Conservation (phyloP, 1,140 invertebrate genomes). For the Trypoxylus dichotomus region DNA sequence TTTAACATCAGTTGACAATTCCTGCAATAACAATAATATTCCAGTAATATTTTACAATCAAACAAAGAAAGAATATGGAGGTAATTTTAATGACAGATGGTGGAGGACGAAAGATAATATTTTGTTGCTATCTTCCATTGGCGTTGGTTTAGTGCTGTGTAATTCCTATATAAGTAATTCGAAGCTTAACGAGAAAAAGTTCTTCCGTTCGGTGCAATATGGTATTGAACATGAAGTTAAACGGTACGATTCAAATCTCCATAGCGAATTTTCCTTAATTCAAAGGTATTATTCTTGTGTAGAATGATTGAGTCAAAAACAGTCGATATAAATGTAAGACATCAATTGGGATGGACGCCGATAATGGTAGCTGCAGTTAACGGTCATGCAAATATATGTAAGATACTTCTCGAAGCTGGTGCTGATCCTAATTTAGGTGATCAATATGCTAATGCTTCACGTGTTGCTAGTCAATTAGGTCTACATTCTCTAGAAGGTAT, state of each 20-base stretch:
- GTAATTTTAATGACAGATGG: not conserved
- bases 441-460: conserved; percentile 74
- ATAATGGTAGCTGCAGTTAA: conserved; percentile 84
- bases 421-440: conserved; percentile 81
- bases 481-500: conserved; percentile 50
- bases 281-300: conserved; percentile 31
- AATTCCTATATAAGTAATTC: conserved; percentile 14
- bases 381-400: conserved; percentile 65
- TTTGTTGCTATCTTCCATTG: not conserved
- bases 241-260: conserved; percentile 54
- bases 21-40: not conserved
- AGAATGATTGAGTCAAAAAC: conserved; percentile 50
- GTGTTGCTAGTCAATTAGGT: conserved; percentile 57
- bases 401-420: conserved; percentile 71
- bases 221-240: conserved; percentile 64
- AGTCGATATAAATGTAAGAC: conserved; percentile 65
- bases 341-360: conserved; percentile 82
- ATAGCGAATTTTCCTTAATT: conserved; percentile 27
- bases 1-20: not conserved
- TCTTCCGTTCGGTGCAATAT: conserved; percentile 65
- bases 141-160: conserved; percentile 20
- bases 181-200: conserved; percentile 56
- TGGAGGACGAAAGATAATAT: not conserved
- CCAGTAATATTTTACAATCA: not conserved
- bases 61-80: not conserved